Evolutionary conservation across 2,797 vertebrate genomes (phyloP), one percentile per base, ranked within the genome.

Genomic region (Enteromius argenteus): DNA sequence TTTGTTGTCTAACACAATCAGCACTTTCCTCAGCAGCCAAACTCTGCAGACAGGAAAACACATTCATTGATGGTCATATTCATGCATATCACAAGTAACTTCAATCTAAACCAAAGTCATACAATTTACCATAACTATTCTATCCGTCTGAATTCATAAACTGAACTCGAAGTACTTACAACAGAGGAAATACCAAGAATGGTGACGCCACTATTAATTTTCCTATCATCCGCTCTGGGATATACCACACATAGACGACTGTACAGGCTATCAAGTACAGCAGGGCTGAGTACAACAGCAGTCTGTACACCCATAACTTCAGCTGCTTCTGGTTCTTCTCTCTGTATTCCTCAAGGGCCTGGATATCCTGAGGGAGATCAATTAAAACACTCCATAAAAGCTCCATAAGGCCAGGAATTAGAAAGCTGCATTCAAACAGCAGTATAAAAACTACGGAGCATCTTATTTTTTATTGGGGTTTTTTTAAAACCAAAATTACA

Each of bases 311-410:
- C 97, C 97, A 99, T 87, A 96, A 93, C 90, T 98, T 99, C 90
- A 97, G 90, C 91, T 97, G 96, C 89, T 95, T 96, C 89, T 99
- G 97, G 93, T 97, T 97, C 94, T 97, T 98, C 90, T 97, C 97
- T 89, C 96, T 93, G 86, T 97, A 97, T 90, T 99, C 97, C 91
- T 99, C 97, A 88, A 99, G 94, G 37, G 83, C 90, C 89, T 97
- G 95, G 86, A 99, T 97, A 89, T 98, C 96, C 98, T 99, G 92
- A 79, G 67, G 9, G 68, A 84, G 58, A 79, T 9, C 15, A 69
- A 27, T 76, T 9, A 84, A 86, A 64, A 64, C n/a, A 79, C 1
- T 27, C 4, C 35, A 42, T 10, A 17, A 15, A 44, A 19, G 13
- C 56, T 11, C 35, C 39, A 79, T 62, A n/a, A 80, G 53, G 46